A percentile compares a stretch with the other conserved stretches of the same genome.
These are phyloP conservation scores for Myotis planiceps DNA, from an alignment of 2,797 vertebrate genomes.

Conservation along the genomic window DNA sequence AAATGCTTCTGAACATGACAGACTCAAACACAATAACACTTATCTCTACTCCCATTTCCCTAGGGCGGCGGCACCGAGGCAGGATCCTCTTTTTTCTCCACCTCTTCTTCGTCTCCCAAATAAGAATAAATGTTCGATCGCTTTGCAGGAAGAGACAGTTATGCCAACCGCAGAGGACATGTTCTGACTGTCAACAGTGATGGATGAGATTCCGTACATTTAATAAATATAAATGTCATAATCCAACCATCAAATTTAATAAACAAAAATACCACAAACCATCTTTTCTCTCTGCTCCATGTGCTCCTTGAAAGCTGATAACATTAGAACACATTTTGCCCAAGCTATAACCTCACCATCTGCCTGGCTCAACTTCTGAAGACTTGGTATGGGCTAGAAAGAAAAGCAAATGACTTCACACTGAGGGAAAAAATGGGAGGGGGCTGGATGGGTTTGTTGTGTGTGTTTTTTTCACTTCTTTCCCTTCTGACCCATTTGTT, in stretches of 20 bases:
- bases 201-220: conserved; percentile 84
- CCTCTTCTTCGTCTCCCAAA: conserved; percentile 62
- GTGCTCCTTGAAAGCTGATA: conserved; percentile 81
- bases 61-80: conserved; percentile 43
- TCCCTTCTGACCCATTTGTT: conserved; percentile 76
- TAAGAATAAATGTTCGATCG: conserved; percentile 78
- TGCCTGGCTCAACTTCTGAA: conserved; percentile 82
- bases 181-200: conserved; percentile 81
- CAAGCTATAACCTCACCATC: conserved; percentile 81
- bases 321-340: conserved; percentile 80
- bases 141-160: conserved; percentile 75
- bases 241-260: conserved; percentile 84
- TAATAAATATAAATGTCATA: conserved; percentile 86
- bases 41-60: conserved; percentile 56
- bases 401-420: conserved; percentile 81
- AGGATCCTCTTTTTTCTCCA: conserved; percentile 12
- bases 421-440: background rate
- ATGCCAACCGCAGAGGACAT: conserved; percentile 74
- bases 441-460: background rate
- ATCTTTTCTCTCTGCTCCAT: conserved; percentile 75
- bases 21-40: conserved; percentile 65
- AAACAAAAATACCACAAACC: conserved; percentile 82
- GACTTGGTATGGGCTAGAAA: conserved; percentile 71
- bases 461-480: conserved; percentile 48
- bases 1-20: conserved; percentile 2